Base-by-base conservation (phyloP, 2,797 vertebrate genomes). In the Cephalopachus bancanus region DNA sequence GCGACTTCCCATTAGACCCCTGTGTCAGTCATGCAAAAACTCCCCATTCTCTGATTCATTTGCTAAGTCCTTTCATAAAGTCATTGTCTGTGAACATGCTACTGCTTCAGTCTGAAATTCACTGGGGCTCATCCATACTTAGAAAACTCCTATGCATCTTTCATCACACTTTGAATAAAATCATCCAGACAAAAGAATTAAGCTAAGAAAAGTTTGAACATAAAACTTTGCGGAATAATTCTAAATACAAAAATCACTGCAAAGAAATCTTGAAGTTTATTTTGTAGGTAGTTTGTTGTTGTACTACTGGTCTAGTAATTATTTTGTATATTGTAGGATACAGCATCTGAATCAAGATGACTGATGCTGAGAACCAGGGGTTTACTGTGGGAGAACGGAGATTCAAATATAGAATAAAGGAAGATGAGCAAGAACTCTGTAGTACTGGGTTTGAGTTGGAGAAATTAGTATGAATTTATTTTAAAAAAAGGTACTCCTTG, bases 211-310 rank as follows among this genome's bases (percentile, higher is more conserved):
- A 85, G 37, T 90, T 4, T 95, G 30, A 95, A 75, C 44, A 92
- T 4, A 87, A 15, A 94, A 85, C 26, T 93, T 26, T 85, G 62
- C 64, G 49, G 24, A 12, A 81, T 80, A 94, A 84, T 94, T 90
- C 76, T 71, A 96, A 92, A 53, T 65, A 95, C 12, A 90, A 75
- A 89, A 97, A 83, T 28, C 84, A 92, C 20, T 53, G 49, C 67
- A 89, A 93, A 83, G 15, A 74, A 93, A 95, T 60, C 60, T 72
- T 91, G 80, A 89, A 60, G 12, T 83, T 95, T 19, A 91, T 83
- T 79, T 83, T 88, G 9, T 49, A 83, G 7, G 33, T 57, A 90
- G 19, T 1, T 53, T 59, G 26, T 16, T 83, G 60, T 64, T 92
- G 16, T 24, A 22, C n/a, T 94, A 87, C 28, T 85, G 62, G 22